Conservation (phyloP, 2,113 vertebrate genomes). For the Lophotis ruficrista region DNA sequence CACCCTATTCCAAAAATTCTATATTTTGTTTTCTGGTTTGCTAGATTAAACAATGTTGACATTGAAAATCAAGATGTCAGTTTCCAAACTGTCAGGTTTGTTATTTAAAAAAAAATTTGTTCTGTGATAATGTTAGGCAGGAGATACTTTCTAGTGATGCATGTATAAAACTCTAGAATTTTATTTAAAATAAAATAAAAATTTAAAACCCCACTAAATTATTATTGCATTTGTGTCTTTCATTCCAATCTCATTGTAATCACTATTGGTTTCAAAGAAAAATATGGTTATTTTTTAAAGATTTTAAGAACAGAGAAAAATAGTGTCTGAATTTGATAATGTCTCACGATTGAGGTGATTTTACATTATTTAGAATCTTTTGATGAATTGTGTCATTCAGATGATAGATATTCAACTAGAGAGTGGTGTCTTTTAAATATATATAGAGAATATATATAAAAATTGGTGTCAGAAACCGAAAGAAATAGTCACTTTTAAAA, state of each 20-base stretch:
- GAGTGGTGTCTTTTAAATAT: background rate
- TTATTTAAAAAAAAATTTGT: background rate
- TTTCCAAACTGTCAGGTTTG: background rate
- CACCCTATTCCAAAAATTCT: background rate
- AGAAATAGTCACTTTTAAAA: background rate
- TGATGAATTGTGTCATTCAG: background rate
- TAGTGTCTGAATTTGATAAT: background rate
- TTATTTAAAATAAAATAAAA: background rate
- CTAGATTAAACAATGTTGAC: background rate
- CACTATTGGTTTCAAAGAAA: background rate
- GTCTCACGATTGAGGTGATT: background rate
- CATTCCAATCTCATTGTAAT: background rate
- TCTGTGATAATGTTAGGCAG: background rate
- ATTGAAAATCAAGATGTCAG: background rate
- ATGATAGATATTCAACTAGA: background rate
- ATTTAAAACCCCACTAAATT: background rate
- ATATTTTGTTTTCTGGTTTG: background rate
- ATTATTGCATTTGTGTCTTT: background rate
- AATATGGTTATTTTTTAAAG: background rate
- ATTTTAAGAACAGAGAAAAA: background rate
- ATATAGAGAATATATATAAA: too few species aligned
- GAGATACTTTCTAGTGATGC: background rate
- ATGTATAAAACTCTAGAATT: background rate
- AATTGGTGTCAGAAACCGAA: too few species aligned
- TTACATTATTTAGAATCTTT: background rate